Evolutionary conservation across 1,140 invertebrate species (phyloP), one percentile per base, ranked within the genome.

Genomic region (Euglossa dilemma): DNA sequence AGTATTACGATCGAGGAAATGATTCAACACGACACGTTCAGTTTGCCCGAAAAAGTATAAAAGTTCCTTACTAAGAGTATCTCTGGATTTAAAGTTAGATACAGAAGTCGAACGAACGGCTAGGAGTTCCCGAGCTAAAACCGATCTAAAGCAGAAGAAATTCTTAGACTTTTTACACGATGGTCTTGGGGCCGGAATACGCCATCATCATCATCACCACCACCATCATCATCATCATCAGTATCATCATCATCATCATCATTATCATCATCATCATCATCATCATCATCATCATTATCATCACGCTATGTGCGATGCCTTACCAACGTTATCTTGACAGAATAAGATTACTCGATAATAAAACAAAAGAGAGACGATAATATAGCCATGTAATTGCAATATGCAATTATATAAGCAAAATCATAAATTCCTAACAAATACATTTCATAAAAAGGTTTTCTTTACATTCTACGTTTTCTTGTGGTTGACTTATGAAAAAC

Each of bases 401-500:
- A 90, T 88, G 89, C 88, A 91, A 90, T 91, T 87, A 87, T 89
- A 89, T 74, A 80, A 80, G 57, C 70, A 70, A 77, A 66, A 91
- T 85, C 77, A 91, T 90, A 91, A 89, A 90, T 87, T 92, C 83
- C 70, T 89, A 92, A 91, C 89, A 92, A 92, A 92, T 90, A 92
- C 86, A 91, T 90, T 89, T 78, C 84, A 92, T 92, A 92, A 92
- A 93, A 93, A 92, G 86, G 25, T 87, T 85, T 90, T 90, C 74
- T 90, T 91, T 89, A 88, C 66, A 87, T 83, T 85, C 88, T 85
- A 91, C 79, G 79, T 90, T 81, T 81, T 90, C 86, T 85, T 86
- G 25, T 74, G 84, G 86, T 90, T 63, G 83, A 86, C 85, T 90
- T 87, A 85, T 82, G 86, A 89, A 90, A 91, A 90, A 87, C 45